Evolutionary conservation across 1,140 invertebrate species (phyloP), one percentile per base, ranked within the genome.

Genomic region (Drosophila sp.): DNA sequence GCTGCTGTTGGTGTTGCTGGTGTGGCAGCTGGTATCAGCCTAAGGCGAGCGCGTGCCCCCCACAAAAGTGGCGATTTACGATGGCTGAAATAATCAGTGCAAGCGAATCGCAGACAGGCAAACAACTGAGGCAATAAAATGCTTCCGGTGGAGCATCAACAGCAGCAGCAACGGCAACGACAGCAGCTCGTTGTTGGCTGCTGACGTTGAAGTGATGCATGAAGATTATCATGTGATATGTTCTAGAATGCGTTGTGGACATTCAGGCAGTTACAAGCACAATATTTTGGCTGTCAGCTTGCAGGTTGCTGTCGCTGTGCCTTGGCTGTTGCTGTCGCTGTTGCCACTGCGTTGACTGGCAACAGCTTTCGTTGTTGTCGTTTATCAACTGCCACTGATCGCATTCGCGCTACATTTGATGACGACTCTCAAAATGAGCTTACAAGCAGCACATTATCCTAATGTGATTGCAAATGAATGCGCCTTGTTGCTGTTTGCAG

Each of bases 151-250:
- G 79, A 74, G 36, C 71, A 67, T 40, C 58, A 72, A 14, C 63
- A 27, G 7, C 67, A 67, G 14, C 43, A 53, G 9, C 51, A 50
- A n/a, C 54, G 57, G 40, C 46, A 36, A 2, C 45, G 54, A 5
- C 67, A 53, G 3, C 56, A 46, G 8, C 64, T 41, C 72, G 65
- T 62, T 74, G 63, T 56, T 34, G 41, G 57, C 76, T 74, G 71
- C 82, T 87, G 78, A 86, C 79, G 58, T 79, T 70, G 66, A 81
- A 80, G 83, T 89, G 83, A 89, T 89, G 83, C 83, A 89, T 89
- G 83, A 80, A 89, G 83, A 89, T 89, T 89, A 89, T 89, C 83
- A 78, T 89, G 77, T 89, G 83, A 89, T 89, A 89, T 80, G 79
- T 87, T 87, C 76, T 76, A 87, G 78, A 87, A 59, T 70, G 64